Conservation (phyloP, 2,888 invertebrate genomes). For the Synergus umbraculus region DNA sequence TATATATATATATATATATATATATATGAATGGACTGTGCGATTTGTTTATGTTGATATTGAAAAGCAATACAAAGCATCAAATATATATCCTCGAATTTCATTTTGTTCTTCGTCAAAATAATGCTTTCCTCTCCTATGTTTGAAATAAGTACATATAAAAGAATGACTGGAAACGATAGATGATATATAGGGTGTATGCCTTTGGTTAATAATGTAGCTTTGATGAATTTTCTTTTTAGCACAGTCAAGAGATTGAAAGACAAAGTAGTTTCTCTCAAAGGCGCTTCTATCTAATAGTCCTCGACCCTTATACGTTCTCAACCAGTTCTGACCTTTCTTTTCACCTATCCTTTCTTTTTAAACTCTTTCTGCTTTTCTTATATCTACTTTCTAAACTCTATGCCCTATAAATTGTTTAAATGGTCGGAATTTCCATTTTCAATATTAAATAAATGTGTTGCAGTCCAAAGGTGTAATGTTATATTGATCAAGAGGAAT, state of each 20-base stretch:
- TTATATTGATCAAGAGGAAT: background rate
- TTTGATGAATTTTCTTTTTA: conserved; percentile 11
- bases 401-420: background rate
- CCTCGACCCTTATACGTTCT: background rate
- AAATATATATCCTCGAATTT: background rate
- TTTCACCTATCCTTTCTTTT: background rate
- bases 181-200: background rate
- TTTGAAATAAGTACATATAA: conserved; percentile 2
- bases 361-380: background rate
- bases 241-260: background rate
- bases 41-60: background rate
- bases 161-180: background rate
- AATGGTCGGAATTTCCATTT: background rate
- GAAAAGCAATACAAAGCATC: background rate
- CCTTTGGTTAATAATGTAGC: conserved; percentile 11
- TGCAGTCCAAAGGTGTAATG: background rate
- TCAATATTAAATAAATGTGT: background rate
- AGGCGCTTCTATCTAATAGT: conserved; percentile 10
- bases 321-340: background rate
- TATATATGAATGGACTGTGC: background rate
- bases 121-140: background rate
- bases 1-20: background rate
- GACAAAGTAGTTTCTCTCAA: conserved; percentile 5
- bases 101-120: background rate
- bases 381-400: background rate